Base-by-base conservation (phyloP, 2,113 vertebrate species). In the Syngnathus scovelli region DNA sequence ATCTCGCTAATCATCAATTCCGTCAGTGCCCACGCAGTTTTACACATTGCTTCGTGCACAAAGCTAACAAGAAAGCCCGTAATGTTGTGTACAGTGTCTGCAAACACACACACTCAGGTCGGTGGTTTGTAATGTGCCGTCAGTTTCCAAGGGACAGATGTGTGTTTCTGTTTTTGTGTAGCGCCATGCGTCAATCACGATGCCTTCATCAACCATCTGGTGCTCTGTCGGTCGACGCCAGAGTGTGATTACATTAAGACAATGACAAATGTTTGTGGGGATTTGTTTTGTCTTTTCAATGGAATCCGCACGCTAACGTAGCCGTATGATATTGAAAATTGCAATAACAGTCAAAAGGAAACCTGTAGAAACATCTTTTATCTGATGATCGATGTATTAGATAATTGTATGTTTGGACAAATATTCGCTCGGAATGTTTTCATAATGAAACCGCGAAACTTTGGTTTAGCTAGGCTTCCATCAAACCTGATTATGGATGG, bases 181-280 rank as follows among this genome's bases (percentile, higher is more conserved):
- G 71, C 66, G 65, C 62, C 63, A 78, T 38, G 62, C 56, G 72
- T 80, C 86, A 78, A 75, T 85, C 83, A 80, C 68, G 60, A 52
- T 66, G 41, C 63, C 51, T 77, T 67, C 70, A 75, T 76, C 66
- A 74, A 76, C 76, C 82, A 83, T 78, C 83, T 83, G 80, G 63
- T 65, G 61, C 71, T 66, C 55, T 71, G 66, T 55, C 76, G 67
- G 71, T 70, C 63, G n/a, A 38, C 19, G 55, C 66, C 69, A 61
- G 49, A 66, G 64, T 76, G 64, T 75, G 64, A 77, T 81, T 73
- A 72, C 67, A 49, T 69, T 68, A 65, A 41, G 54, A 74, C 10
- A 55, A 55, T 27, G 52, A 55, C 10, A 55, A 12, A 55, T 55
- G 21, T 55, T 55, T 55, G 7, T 23, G 21, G 10, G 52, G 52